Conservation (phyloP, 1,140 invertebrate genomes). For the Nylanderia fulva region DNA sequence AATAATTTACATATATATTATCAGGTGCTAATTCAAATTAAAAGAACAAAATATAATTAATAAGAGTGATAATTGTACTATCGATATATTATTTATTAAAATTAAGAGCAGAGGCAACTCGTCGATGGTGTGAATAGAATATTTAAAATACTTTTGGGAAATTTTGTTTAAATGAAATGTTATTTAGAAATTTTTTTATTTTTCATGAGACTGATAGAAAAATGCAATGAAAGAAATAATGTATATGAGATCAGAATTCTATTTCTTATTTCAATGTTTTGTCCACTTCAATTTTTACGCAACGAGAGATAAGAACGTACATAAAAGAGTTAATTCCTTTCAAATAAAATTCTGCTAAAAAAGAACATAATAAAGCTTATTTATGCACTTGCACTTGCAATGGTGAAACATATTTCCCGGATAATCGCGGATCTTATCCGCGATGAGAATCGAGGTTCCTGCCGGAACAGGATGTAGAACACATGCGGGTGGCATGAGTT, state of each 20-base stretch:
- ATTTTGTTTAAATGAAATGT: too few relatives aligned
- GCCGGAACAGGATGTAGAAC: neutral
- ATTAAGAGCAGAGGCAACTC: neutral
- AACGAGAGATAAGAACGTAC: neutral
- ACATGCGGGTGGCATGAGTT: neutral
- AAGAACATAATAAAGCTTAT: neutral
- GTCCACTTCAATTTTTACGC: neutral
- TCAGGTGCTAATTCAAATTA: too few relatives aligned
- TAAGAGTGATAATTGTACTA: neutral
- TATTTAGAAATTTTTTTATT: too few relatives aligned
- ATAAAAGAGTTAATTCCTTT: neutral
- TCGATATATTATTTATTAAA: too few relatives aligned
- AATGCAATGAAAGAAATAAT: too few relatives aligned
- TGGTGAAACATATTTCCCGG: neutral
- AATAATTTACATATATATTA: neutral
- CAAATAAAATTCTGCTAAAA: too few relatives aligned
- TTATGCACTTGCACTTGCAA: neutral
- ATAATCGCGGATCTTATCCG: constrained; percentile 13
- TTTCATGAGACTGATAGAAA: too few relatives aligned
- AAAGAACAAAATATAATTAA: neutral
- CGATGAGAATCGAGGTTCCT: constrained; percentile 10
- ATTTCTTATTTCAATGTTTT: too few relatives aligned
- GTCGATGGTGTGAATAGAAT: too few relatives aligned
- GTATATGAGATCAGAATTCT: too few relatives aligned
- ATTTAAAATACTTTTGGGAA: too few relatives aligned